Evolutionary conservation across 2,113 vertebrate genomes (phyloP).

Genomic region (Turnix velox): DNA sequence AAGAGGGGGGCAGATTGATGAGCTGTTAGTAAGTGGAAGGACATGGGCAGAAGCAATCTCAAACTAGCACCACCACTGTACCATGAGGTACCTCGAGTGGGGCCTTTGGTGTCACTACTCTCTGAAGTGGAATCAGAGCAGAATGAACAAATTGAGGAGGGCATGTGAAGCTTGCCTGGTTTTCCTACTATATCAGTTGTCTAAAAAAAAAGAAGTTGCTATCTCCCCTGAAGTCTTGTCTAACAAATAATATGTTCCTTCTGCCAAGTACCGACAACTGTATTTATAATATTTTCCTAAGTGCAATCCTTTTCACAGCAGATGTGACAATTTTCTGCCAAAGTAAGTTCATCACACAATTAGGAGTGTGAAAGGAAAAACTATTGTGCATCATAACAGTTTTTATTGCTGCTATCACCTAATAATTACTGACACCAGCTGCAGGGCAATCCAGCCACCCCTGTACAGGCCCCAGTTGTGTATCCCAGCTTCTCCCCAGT

Average conservation of each 20-base stretch:
- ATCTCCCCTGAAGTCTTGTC: neutral
- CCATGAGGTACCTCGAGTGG: accelerated
- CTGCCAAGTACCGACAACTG: conserved; percentile 22
- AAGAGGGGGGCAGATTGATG: neutral
- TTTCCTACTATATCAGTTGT: neutral
- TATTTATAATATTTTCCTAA: conserved; percentile 69
- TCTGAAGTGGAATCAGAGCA: neutral
- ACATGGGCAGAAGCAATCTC: neutral
- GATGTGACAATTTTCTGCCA: conserved; percentile 72
- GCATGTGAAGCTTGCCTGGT: neutral
- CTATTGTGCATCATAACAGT: conserved; percentile 66
- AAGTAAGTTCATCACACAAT: conserved; percentile 73
- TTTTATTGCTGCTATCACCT: conserved; percentile 74
- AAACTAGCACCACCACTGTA: neutral
- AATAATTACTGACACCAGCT: conserved; percentile 66
- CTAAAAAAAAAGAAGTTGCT: neutral
- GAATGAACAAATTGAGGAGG: neutral
- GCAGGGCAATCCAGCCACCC: neutral
- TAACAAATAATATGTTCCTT: neutral
- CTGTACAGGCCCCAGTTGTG: neutral
- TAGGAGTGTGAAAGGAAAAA: conserved; percentile 73
- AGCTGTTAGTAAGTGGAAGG: neutral
- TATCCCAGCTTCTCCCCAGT: neutral
- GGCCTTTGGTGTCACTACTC: neutral
- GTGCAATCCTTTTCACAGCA: conserved; percentile 65